Conservation (phyloP, 2,888 invertebrate species). For the Petrolisthes cinctipes region DNA sequence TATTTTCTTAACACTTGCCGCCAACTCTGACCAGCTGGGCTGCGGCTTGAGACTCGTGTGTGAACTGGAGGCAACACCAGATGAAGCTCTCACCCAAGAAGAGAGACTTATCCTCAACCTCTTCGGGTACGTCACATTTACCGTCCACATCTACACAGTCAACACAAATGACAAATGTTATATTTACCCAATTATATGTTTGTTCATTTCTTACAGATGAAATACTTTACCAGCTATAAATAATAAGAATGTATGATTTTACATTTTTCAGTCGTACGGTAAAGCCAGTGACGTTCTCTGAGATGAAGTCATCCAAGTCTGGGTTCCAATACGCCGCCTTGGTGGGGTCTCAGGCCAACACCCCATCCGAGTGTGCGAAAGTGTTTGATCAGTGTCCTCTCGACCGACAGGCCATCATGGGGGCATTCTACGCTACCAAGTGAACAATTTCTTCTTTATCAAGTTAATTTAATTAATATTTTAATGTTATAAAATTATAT, state of each 20-base stretch:
- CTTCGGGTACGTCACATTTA: conserved; percentile 55
- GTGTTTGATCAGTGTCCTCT: conserved; percentile 61
- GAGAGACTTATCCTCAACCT: conserved; percentile 60
- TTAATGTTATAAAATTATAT: too few species aligned
- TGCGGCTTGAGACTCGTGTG: conserved; percentile 63
- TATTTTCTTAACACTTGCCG: conserved; percentile 39
- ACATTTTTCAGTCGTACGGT: conserved; percentile 33
- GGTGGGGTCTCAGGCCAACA: conserved; percentile 60
- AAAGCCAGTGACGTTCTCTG: conserved; percentile 48
- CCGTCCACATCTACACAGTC: background rate
- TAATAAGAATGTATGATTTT: too few species aligned
- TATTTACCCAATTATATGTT: background rate
- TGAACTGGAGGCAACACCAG: conserved; percentile 58
- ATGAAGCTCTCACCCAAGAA: conserved; percentile 49
- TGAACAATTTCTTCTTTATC: background rate
- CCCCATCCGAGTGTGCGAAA: conserved; percentile 48
- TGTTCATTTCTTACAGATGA: background rate
- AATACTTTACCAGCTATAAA: background rate
- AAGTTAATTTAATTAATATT: too few species aligned
- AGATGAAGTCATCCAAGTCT: conserved; percentile 37
- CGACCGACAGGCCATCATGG: conserved; percentile 56
- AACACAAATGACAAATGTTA: background rate
- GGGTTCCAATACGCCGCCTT: conserved; percentile 65
- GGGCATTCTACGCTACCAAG: conserved; percentile 48
- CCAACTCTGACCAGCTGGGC: conserved; percentile 57